Evolutionary conservation across 1,140 invertebrate species (phyloP).

Genomic region (Ceratosolen solmsi): DNA sequence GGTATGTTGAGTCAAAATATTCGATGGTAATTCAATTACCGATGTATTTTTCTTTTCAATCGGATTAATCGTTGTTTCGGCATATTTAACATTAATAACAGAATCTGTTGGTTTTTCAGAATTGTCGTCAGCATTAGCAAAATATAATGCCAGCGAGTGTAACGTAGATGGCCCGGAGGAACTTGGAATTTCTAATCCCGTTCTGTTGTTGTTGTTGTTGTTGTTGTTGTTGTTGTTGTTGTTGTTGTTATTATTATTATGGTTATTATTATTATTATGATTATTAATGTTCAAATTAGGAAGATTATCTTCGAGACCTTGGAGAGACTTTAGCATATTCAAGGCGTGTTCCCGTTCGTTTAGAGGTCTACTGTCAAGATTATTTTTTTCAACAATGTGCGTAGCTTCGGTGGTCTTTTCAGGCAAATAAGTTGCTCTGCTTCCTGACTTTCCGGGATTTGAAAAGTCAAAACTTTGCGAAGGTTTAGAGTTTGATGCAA

Average conservation of each 20-base stretch:
- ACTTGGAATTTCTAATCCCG: conserved; percentile 78
- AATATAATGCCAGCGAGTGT: conserved; percentile 84
- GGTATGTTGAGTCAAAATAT: conserved; percentile 66
- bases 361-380: conserved; percentile 57
- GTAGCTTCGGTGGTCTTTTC: conserved; percentile 56
- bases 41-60: conserved; percentile 50
- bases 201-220: conserved; percentile 63
- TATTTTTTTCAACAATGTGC: conserved; percentile 51
- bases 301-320: conserved; percentile 63
- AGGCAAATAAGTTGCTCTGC: conserved; percentile 63
- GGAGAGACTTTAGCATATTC: conserved; percentile 68
- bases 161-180: conserved; percentile 83
- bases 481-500: conserved; percentile 55
- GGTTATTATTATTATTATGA: no score
- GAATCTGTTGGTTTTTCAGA: conserved; percentile 25
- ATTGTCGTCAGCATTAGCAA: conserved; percentile 79
- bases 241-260: no score
- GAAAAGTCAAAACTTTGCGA: conserved; percentile 53
- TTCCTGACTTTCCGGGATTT: conserved; percentile 54
- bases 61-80: conserved; percentile 28
- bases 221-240: no score
- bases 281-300: conserved; percentile 57
- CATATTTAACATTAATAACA: conserved; percentile 24
- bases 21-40: conserved; percentile 63
- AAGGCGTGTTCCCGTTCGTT: conserved; percentile 69